These are phyloP conservation scores for Battus philenor DNA, from an alignment of 1,140 invertebrate species.

Conservation along the genomic window DNA sequence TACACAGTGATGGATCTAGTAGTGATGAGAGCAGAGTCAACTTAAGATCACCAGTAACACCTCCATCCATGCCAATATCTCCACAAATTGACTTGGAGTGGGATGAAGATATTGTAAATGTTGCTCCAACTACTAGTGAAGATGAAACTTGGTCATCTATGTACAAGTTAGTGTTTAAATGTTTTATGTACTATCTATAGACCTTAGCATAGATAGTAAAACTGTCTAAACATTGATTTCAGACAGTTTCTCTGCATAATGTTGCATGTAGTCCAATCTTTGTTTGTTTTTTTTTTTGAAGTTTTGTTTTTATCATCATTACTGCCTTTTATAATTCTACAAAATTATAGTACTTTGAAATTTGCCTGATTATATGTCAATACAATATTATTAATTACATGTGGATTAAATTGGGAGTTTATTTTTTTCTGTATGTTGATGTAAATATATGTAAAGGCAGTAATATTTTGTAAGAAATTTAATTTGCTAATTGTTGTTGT, in stretches of 20 bases:
- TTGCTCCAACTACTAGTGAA: slow-evolving; percentile 61
- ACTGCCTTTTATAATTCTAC: too few species aligned
- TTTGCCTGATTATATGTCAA: too few species aligned
- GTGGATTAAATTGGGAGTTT: too few species aligned
- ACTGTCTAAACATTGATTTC: too few species aligned
- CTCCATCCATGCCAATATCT: slow-evolving; percentile 39
- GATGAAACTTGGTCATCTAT: slow-evolving; percentile 68
- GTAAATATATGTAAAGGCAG: too few species aligned
- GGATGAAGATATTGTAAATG: slow-evolving; percentile 64
- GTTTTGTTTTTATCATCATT: slow-evolving; percentile 12
- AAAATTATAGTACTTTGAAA: too few species aligned
- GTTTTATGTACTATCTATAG: too few species aligned
- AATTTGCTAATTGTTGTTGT: slow-evolving; percentile 20
- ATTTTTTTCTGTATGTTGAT: too few species aligned
- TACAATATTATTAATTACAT: too few species aligned
- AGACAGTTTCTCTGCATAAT: too few species aligned
- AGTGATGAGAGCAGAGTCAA: slow-evolving; percentile 57
- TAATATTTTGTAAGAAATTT: slow-evolving; percentile 2
- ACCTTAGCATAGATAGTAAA: too few species aligned
- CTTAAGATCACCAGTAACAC: slow-evolving; percentile 40
- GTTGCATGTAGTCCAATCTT: too few species aligned
- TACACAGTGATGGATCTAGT: slow-evolving; percentile 58
- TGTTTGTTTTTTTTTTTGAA: slow-evolving; percentile 8
- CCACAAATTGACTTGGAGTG: slow-evolving; percentile 61
- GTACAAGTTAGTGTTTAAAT: slow-evolving; percentile 46